Conservation (phyloP, 2,113 vertebrate species). For the Chlamydotis undulata region DNA sequence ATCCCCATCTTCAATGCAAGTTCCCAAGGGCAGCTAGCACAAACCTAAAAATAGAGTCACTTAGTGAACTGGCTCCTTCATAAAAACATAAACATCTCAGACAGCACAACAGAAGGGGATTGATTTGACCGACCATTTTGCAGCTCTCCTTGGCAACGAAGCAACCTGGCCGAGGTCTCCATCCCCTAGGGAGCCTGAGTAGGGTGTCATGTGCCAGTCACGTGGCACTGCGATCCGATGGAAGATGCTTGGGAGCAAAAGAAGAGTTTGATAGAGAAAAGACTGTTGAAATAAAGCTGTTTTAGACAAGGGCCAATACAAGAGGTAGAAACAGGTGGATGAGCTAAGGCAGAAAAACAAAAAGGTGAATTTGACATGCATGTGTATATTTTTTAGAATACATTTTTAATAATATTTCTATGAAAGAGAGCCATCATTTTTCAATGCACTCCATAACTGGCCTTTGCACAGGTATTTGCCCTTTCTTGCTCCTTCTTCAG, state of each 20-base stretch:
- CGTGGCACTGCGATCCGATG: background rate
- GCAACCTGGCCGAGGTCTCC: background rate
- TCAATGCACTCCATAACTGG: background rate
- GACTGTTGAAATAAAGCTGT: background rate
- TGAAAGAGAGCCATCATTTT: background rate
- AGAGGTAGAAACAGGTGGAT: background rate
- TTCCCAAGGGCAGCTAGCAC: background rate
- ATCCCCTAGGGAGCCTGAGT: background rate
- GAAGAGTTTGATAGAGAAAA: background rate
- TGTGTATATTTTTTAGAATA: background rate
- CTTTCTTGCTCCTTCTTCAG: background rate
- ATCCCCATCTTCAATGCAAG: background rate
- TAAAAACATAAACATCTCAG: background rate
- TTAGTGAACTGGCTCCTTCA: background rate
- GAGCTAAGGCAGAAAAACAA: background rate
- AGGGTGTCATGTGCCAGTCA: rapidly evolving
- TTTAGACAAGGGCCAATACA: background rate
- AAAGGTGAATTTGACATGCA: background rate
- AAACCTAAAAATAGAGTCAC: background rate
- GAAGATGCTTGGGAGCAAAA: background rate
- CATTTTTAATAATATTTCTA: background rate
- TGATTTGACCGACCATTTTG: background rate
- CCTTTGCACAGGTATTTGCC: background rate
- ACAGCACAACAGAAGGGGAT: background rate
- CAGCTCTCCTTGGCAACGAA: background rate